phyloP scores from a whole-genome alignment of 2,113 vertebrate genomes.

The Ageneiosus marmoratus region DNA sequence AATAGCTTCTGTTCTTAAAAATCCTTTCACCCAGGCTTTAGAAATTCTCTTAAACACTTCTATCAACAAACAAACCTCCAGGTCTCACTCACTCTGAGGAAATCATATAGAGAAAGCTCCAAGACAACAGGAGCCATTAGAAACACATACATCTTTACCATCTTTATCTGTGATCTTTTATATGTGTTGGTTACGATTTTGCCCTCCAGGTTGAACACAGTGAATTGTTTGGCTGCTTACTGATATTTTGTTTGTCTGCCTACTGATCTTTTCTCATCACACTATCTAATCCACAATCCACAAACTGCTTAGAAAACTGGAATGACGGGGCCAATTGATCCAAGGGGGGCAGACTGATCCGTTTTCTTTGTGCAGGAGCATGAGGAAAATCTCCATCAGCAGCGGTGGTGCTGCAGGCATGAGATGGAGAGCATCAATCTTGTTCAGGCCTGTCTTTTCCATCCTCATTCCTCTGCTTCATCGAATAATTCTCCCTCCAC shows the following conservation, averaged over 20 bases:
- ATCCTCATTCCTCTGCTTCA: constrained; percentile 57
- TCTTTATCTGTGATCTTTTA: not conserved
- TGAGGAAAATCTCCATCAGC: constrained; percentile 38
- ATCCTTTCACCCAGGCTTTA: not conserved
- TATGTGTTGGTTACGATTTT: not conserved
- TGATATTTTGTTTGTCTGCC: not conserved
- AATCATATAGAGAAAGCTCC: not conserved
- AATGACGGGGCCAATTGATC: not conserved
- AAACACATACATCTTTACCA: not conserved
- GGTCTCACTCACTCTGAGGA: not conserved
- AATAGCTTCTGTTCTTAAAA: not conserved
- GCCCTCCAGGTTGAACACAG: not conserved
- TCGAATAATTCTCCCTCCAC: constrained; percentile 67
- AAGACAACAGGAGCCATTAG: not conserved
- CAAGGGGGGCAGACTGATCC: not conserved
- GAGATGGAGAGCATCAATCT: constrained; percentile 66
- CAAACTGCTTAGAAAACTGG: not conserved
- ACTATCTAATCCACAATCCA: not conserved
- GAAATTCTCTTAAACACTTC: not conserved
- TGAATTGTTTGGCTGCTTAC: not conserved
- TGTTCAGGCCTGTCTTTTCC: constrained; percentile 33
- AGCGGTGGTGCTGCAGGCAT: constrained; percentile 50
- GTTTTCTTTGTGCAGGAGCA: not conserved
- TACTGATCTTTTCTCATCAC: not conserved
- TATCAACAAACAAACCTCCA: not conserved